A percentile compares a stretch with the other conserved stretches of the same genome.
phyloP scores from a whole-genome alignment of 2,888 invertebrate species.

The Brenthis hecate region DNA sequence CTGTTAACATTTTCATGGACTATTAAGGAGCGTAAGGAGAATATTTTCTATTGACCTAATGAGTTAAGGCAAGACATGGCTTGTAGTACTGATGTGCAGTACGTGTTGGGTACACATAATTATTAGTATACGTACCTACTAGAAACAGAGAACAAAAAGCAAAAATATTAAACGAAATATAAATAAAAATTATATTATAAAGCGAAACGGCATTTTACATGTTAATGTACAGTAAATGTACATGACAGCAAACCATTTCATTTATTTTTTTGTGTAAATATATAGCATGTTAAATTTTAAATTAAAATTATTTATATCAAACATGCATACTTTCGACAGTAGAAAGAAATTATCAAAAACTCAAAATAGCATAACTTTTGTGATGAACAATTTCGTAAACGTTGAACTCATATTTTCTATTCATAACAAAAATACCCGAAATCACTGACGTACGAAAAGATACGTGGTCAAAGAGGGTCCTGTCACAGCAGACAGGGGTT shows the following conservation, averaged over 20 bases:
- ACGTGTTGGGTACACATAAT: too few species aligned
- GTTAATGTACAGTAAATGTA: not conserved
- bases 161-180: not conserved
- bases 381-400: not conserved
- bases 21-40: too few species aligned
- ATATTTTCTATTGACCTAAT: too few species aligned
- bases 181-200: not conserved
- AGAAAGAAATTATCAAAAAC: not conserved
- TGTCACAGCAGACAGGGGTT: conserved; percentile 40
- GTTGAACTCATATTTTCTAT: not conserved
- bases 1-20: too few species aligned
- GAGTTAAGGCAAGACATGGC: too few species aligned
- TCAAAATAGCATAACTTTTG: not conserved
- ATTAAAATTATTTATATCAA: too few species aligned
- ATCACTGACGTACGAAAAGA: conserved; percentile 16
- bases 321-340: not conserved
- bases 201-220: not conserved
- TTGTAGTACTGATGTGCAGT: too few species aligned
- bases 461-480: conserved; percentile 37
- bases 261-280: conserved; percentile 3
- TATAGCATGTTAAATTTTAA: not conserved
- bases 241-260: not conserved
- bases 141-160: too few species aligned
- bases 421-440: conserved; percentile 3
- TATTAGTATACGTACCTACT: too few species aligned